Evolutionary conservation across 2,113 vertebrate species (phyloP).

Genomic region (Benitochromis conjunctus): DNA sequence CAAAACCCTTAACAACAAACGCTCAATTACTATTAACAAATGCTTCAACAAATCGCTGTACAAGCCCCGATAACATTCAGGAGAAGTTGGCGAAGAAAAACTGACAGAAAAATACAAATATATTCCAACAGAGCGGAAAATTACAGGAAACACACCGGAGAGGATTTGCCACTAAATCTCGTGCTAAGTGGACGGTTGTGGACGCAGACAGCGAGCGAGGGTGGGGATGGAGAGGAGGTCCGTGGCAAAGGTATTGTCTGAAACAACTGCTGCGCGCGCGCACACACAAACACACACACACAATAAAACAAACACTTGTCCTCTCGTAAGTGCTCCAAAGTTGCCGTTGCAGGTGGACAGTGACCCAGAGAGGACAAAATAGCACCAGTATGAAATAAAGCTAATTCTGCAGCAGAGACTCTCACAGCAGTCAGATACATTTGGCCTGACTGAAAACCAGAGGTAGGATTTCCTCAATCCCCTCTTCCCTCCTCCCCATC

Average conservation of each 20-base stretch:
- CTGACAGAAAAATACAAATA: slow-evolving; percentile 30
- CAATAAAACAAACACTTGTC: slow-evolving; percentile 9
- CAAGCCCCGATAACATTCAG: slow-evolving; percentile 13
- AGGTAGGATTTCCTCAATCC: slow-evolving; percentile 22
- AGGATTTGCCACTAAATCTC: not conserved
- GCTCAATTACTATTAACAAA: slow-evolving; percentile 9
- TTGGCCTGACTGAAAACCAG: not conserved
- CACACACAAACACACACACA: not conserved
- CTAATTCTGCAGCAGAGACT: slow-evolving; percentile 56
- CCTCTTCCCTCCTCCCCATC: not conserved
- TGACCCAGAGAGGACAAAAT: slow-evolving; percentile 47
- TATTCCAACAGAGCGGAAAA: slow-evolving; percentile 14
- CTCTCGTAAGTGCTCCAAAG: slow-evolving; percentile 4
- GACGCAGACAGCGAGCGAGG: not conserved
- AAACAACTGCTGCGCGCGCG: slow-evolving; percentile 36
- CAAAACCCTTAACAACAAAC: slow-evolving; percentile 30
- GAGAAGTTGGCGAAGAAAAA: slow-evolving; percentile 16
- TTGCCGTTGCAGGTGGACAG: slow-evolving; percentile 26
- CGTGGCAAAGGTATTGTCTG: slow-evolving; percentile 3
- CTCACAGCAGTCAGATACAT: not conserved
- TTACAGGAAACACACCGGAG: slow-evolving; percentile 5
- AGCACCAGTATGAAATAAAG: slow-evolving; percentile 73
- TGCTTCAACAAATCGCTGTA: slow-evolving; percentile 14
- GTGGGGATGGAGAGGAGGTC: not conserved
- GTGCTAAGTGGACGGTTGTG: not conserved